Base-by-base conservation (phyloP, 2,797 vertebrate species). In the Anguilla anguilla region DNA sequence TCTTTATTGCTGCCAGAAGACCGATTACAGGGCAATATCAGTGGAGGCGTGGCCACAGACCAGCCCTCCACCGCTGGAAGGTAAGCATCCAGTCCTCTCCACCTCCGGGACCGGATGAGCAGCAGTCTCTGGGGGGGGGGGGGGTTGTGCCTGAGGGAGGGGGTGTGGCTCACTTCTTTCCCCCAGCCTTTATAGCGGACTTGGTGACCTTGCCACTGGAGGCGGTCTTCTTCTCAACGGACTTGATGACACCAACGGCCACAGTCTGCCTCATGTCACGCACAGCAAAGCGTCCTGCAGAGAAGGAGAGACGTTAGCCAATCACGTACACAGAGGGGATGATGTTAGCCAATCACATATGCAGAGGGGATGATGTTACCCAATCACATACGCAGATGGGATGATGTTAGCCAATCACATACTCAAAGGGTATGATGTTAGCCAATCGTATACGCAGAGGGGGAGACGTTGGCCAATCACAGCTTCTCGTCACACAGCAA, bases 221-320 rank as follows among this genome's bases (percentile, higher is more conserved):
- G 43, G 91, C 3, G 0, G 39, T 10, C 88, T 95, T 96, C 93
- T 96, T 96, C 11, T 95, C 94, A 0, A 95, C 92, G 0, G 88
- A 88, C 93, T 95, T 96, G 92, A 96, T 96, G 86, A 97, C 96
- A 0, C 96, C 96, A 9, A 96, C 96, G 25, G 96, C 96, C 69
- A 97, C 96, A 0, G 96, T 96, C 93, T 96, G 96, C 92, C 96
- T 96, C 96, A 96, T 95, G 93, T 96, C 96, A 82, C 94, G 93
- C 67, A 96, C 95, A 6, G 95, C 95, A 25, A 96, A 96, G n/a
- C 93, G 94, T 86, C 96, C 95, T 96, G 90, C 72, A 43, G 6
- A 28, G 10, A 28, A 35, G 72, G 2, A 35, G 61, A 59, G 57
- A 59, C 17, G 19, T 15, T 22, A 59, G 15, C 57, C 57, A 59